Conservation (phyloP, 2,888 invertebrate species). For the Lasioglossum malachurum region DNA sequence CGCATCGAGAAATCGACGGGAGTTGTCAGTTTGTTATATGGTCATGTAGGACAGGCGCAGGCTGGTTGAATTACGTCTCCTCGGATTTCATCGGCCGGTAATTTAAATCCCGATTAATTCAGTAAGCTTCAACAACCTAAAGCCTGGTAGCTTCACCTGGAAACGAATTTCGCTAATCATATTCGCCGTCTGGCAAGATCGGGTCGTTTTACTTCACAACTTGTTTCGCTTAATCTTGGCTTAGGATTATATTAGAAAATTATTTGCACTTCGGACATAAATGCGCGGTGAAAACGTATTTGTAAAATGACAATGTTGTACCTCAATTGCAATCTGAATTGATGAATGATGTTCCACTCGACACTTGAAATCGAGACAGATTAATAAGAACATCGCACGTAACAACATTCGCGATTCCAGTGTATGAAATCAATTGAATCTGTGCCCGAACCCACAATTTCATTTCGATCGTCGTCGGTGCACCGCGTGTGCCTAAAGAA, state of each 20-base stretch:
- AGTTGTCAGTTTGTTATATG: constrained; percentile 65
- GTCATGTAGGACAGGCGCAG: constrained; percentile 61
- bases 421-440: constrained; percentile 9
- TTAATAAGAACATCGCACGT: not conserved
- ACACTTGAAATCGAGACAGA: not conserved
- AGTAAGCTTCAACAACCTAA: constrained; percentile 61
- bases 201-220: constrained; percentile 17
- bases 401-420: not conserved
- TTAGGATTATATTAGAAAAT: constrained; percentile 6
- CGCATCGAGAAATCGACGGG: constrained; percentile 70
- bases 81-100: constrained; percentile 71
- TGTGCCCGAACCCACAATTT: not conserved
- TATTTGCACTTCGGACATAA: not conserved
- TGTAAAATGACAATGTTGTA: too few species aligned
- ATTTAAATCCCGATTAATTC: constrained; percentile 75
- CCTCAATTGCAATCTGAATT: not conserved
- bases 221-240: constrained; percentile 20
- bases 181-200: constrained; percentile 27
- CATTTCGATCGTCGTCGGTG: not conserved
- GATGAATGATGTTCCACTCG: not conserved
- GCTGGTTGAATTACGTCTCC: constrained; percentile 65
- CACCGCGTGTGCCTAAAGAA: constrained; percentile 3
- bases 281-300: not conserved
- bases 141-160: constrained; percentile 33
- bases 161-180: constrained; percentile 50